phyloP scores from a whole-genome alignment of 2,888 invertebrate species.

The Aplocera efformata region DNA sequence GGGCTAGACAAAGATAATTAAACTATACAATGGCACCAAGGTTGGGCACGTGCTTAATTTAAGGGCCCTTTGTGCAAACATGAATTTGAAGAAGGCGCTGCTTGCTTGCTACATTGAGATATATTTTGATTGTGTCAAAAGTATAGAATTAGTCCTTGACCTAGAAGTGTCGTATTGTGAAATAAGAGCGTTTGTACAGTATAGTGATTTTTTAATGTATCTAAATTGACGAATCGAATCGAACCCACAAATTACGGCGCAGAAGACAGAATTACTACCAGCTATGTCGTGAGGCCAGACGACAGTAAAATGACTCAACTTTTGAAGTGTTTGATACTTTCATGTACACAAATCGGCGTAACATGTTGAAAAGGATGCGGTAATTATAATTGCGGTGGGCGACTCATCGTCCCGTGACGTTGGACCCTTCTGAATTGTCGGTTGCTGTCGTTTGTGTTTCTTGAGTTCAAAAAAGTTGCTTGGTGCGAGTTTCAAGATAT shows the following conservation, averaged over 20 bases:
- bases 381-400: slow-evolving; percentile 49
- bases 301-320: background rate
- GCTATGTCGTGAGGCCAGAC: slow-evolving; percentile 13
- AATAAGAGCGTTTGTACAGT: no score
- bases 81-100: background rate
- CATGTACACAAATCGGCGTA: slow-evolving; percentile 33
- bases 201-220: no score
- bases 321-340: slow-evolving; percentile 9
- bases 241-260: no score
- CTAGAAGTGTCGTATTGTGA: no score
- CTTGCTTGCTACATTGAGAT: no score
- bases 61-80: slow-evolving; percentile 17
- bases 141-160: no score
- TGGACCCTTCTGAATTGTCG: slow-evolving; percentile 40
- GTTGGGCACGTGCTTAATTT: slow-evolving; percentile 48
- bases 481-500: slow-evolving; percentile 16
- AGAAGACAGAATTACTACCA: no score
- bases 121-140: no score
- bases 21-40: slow-evolving; percentile 46
- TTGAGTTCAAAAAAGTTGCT: slow-evolving; percentile 25
- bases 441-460: slow-evolving; percentile 40
- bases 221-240: no score
- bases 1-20: slow-evolving; percentile 63
- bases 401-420: slow-evolving; percentile 39
- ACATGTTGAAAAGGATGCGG: slow-evolving; percentile 45